Evolutionary conservation across 2,113 vertebrate species (phyloP), one percentile per base, ranked within the genome.

Genomic region (Scatophagus argus): DNA sequence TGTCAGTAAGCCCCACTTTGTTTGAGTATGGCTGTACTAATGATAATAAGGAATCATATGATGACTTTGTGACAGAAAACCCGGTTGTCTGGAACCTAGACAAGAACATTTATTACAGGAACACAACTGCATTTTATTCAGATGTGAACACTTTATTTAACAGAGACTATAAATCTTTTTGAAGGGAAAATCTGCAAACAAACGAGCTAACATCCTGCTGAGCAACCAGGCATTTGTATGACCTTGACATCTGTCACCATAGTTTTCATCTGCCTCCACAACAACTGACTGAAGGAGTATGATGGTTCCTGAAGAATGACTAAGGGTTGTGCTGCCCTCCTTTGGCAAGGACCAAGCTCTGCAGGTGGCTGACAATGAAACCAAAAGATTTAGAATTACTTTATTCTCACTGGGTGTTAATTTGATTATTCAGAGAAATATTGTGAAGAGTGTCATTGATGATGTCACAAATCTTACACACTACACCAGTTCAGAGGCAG

Each of bases 11-110:
- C 17, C 11, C 62, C 29, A 44, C n/a, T 10, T 59, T 61, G 68
- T 83, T 70, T 64, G 52, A 23, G 21, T 79, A 68, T 59, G 62
- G 27, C 58, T 81, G 34, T 21, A 27, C 1, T 51, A 38, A 49
- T 8, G 7, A 0, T 23, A 38, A 8, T 31, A n/a, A 27, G 9
- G 7, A 1, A 44, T 21, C 25, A 32, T 43, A 49, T 59, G 8
- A 59, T 51, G 2, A 43, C 4, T 27, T 36, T 25, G 0, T 36
- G 1, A 29, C 16, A 27, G 19, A 36, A 23, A 39, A 34, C 13
- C n/a, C 14, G 32, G 34, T 3, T 60, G 12, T 23, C 6, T 25
- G n/a, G 4, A 25, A 43, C 23, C 13, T 21, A 2, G 58, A 61
- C 59, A 2, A 9, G 8, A 16, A 41, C 7, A 59, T 36, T 36